Conservation (phyloP, 2,888 invertebrate genomes). For the Pheosia gnoma region DNA sequence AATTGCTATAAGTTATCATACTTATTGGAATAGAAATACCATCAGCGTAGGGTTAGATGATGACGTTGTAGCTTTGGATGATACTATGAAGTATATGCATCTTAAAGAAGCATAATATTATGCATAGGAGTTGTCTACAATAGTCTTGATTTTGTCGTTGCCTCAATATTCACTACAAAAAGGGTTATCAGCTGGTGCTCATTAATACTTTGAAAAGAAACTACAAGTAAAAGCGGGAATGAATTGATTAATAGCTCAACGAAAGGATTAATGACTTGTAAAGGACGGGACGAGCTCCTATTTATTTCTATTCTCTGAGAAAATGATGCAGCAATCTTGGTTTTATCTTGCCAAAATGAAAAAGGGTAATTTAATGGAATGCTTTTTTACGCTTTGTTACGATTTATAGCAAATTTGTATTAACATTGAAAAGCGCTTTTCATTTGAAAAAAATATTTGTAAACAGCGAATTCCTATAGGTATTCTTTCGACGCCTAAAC, state of each 20-base stretch:
- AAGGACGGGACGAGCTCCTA: not conserved
- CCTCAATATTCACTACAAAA: not conserved
- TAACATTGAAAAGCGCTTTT: not conserved
- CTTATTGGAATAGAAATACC: too few relatives aligned
- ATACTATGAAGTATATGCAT: too few relatives aligned
- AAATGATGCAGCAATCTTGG: conserved; percentile 3
- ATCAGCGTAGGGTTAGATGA: too few relatives aligned
- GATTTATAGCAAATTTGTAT: not conserved
- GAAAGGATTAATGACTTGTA: conserved; percentile 4
- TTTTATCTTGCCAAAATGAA: conserved; percentile 17
- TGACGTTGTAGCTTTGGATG: too few relatives aligned
- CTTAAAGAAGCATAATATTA: too few relatives aligned
- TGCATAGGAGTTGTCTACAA: too few relatives aligned
- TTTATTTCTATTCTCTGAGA: not conserved
- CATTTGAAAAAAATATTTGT: too few relatives aligned
- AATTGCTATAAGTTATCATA: too few relatives aligned
- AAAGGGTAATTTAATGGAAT: not conserved
- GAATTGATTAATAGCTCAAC: not conserved
- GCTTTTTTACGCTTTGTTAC: not conserved
- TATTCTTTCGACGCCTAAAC: too few relatives aligned
- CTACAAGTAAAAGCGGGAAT: conserved; percentile 1
- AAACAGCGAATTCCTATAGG: too few relatives aligned
- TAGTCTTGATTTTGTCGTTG: not conserved
- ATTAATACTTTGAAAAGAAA: not conserved
- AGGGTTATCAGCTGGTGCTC: conserved; percentile 7